phyloP scores from a whole-genome alignment of 2,888 invertebrate genomes.

The Micropterix aruncella region DNA sequence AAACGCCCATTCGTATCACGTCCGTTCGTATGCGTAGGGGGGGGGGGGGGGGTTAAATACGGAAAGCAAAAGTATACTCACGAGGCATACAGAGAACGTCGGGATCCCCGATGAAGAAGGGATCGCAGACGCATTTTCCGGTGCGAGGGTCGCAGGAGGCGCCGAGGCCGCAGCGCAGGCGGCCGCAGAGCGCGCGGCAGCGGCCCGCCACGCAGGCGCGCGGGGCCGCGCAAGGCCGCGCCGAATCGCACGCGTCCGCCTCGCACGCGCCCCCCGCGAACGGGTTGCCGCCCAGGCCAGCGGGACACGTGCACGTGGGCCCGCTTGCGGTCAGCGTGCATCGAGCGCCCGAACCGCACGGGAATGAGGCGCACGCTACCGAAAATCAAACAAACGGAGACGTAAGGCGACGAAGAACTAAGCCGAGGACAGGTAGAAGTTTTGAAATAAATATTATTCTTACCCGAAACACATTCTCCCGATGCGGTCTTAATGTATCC shows the following conservation, averaged over 20 bases:
- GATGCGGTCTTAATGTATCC: constrained; percentile 67
- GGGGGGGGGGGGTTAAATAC: no score
- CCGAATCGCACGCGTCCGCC: constrained; percentile 68
- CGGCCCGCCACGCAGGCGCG: constrained; percentile 76
- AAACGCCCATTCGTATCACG: no score
- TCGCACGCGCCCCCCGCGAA: constrained; percentile 80
- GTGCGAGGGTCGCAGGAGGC: constrained; percentile 69
- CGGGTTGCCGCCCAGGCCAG: constrained; percentile 79
- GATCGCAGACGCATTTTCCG: constrained; percentile 76
- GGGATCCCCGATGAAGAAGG: constrained; percentile 80
- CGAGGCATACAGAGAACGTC: constrained; percentile 84
- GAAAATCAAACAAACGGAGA: no score
- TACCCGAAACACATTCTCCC: constrained; percentile 74
- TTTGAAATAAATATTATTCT: constrained; percentile 17
- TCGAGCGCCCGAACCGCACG: constrained; percentile 71
- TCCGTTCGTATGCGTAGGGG: no score
- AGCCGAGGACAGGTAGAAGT: background rate
- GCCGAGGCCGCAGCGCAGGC: constrained; percentile 76
- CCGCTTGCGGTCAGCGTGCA: constrained; percentile 75
- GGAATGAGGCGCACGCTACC: constrained; percentile 58
- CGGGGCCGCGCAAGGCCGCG: constrained; percentile 62
- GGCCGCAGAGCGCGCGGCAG: constrained; percentile 80
- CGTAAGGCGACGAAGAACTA: background rate
- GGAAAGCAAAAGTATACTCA: no score
- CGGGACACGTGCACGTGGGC: constrained; percentile 78